Conservation (phyloP, 1,140 invertebrate species). For the Drosophila tristis region DNA sequence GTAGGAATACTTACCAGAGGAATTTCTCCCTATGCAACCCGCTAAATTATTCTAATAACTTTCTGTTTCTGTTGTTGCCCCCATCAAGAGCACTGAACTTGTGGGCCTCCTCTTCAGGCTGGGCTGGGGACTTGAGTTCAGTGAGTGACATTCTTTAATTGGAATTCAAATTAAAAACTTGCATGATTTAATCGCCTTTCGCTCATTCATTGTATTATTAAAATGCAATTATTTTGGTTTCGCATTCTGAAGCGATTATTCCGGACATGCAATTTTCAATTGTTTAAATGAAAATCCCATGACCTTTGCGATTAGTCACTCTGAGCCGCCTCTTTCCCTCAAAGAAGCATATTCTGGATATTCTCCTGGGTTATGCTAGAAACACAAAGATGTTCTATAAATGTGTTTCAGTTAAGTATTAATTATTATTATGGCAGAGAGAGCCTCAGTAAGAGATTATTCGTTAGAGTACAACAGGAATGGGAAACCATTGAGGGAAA, state of each 20-base stretch:
- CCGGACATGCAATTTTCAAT: conserved; percentile 53
- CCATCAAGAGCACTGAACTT: conserved; percentile 42
- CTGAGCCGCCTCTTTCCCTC: no score
- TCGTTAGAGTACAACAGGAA: no score
- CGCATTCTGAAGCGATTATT: conserved; percentile 1
- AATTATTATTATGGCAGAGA: no score
- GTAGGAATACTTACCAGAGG: neutral
- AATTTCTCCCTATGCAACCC: conserved; percentile 25
- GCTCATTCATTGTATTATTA: conserved; percentile 49
- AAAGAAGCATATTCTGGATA: no score
- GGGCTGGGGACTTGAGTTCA: neutral
- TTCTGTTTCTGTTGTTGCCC: conserved; percentile 1
- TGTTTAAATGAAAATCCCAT: conserved; percentile 42
- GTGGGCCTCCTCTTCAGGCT: neutral
- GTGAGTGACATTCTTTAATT: conserved; percentile 59
- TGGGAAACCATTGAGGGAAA: no score
- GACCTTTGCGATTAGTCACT: conserved; percentile 36
- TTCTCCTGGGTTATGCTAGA: no score
- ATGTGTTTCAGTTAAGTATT: no score
- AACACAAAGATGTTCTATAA: no score
- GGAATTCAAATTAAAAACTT: conserved; percentile 51
- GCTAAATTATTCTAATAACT: conserved; percentile 40
- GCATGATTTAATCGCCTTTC: conserved; percentile 30
- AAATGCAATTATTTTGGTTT: conserved; percentile 47
- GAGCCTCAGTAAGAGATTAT: no score